Conservation (phyloP, 2,797 vertebrate genomes). For the Peromyscus melanophrys region DNA sequence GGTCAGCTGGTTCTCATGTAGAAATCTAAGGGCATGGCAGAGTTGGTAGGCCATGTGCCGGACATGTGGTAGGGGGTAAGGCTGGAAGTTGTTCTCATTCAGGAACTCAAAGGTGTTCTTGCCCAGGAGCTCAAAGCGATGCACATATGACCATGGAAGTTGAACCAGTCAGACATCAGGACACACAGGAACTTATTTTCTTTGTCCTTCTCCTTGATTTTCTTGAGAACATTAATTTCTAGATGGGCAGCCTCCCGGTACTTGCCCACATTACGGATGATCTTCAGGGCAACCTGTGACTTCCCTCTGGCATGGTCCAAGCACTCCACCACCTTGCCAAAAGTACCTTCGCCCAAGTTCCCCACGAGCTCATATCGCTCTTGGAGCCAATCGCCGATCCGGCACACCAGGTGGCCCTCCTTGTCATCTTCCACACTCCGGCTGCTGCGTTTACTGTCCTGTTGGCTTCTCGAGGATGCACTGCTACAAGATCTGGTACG, state of each 20-base stretch:
- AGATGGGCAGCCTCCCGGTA: conserved; percentile 91
- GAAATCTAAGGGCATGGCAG: conserved; percentile 91
- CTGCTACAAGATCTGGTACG: too few species aligned
- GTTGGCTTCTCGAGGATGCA: conserved; percentile 89
- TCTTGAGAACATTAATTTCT: conserved; percentile 92
- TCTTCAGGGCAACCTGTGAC: conserved; percentile 91
- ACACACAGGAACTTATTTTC: conserved; percentile 92
- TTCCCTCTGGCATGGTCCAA: conserved; percentile 92
- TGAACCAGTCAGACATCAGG: conserved; percentile 92
- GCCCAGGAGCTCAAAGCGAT: conserved; percentile 92
- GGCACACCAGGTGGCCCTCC: conserved; percentile 94
- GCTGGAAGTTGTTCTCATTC: conserved; percentile 93
- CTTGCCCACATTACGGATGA: conserved; percentile 92
- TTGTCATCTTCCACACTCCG: conserved; percentile 94
- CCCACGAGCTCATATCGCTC: conserved; percentile 93
- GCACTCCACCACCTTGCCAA: conserved; percentile 92
- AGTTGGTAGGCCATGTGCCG: conserved; percentile 93
- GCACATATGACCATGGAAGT: conserved; percentile 92
- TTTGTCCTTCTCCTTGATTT: conserved; percentile 92
- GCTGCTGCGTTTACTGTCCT: conserved; percentile 92
- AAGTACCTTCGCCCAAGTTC: conserved; percentile 92
- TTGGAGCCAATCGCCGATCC: conserved; percentile 93
- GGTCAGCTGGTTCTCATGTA: conserved; percentile 92
- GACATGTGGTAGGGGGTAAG: conserved; percentile 90
- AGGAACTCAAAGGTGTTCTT: conserved; percentile 93